phyloP scores from a whole-genome alignment of 2,888 invertebrate species.

The Tenthredo scrophulariae region DNA sequence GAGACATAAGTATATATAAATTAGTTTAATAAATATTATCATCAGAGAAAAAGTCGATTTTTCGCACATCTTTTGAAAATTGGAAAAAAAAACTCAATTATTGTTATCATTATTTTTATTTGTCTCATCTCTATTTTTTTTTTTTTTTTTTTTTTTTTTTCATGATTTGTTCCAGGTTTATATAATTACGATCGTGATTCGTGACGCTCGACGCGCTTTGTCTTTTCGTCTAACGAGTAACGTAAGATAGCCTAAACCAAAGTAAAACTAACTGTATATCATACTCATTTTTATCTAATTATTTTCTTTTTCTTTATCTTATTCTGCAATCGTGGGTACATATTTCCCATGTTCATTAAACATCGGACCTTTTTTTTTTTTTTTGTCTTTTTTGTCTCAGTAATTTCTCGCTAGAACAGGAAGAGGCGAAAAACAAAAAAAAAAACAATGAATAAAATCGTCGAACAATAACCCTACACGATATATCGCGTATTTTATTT shows the following conservation, averaged over 20 bases:
- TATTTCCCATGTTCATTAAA: not conserved
- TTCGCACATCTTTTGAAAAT: not conserved
- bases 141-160: too few species aligned
- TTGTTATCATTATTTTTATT: too few species aligned
- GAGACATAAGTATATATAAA: too few species aligned
- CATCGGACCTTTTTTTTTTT: not conserved
- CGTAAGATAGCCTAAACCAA: not conserved
- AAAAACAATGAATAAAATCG: not conserved
- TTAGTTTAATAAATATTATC: too few species aligned
- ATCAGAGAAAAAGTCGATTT: too few species aligned
- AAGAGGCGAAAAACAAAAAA: not conserved
- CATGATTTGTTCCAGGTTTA: too few species aligned
- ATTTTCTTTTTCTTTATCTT: not conserved
- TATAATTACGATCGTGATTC: not conserved
- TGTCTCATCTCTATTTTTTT: too few species aligned
- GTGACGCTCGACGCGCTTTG: not conserved
- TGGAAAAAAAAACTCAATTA: too few species aligned
- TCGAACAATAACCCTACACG: too few species aligned
- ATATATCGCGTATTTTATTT: not conserved
- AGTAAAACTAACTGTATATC: conserved; percentile 9
- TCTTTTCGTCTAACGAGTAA: not conserved
- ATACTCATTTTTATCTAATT: not conserved
- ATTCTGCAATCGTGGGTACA: not conserved
- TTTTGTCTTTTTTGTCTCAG: not conserved
- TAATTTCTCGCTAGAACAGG: not conserved